These are phyloP conservation scores for Barypeithes pellucidus DNA, from an alignment of 2,888 invertebrate species.

Conservation along the genomic window DNA sequence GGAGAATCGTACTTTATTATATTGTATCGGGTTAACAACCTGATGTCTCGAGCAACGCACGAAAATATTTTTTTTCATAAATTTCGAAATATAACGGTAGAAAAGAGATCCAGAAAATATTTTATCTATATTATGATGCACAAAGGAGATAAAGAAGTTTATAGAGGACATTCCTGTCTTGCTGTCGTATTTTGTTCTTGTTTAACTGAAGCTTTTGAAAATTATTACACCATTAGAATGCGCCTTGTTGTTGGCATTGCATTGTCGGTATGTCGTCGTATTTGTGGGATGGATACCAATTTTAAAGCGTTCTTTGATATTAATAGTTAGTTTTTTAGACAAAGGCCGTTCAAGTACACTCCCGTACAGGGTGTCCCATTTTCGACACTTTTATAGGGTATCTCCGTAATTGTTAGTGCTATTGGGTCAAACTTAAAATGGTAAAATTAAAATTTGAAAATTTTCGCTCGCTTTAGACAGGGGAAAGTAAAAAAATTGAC, in stretches of 20 bases:
- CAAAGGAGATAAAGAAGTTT: conserved; percentile 5
- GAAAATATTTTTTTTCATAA: not conserved
- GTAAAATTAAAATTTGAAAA: too few species aligned
- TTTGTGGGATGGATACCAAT: too few species aligned
- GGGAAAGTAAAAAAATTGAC: too few species aligned
- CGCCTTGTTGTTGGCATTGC: not conserved
- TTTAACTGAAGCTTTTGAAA: not conserved
- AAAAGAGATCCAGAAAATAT: not conserved
- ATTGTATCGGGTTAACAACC: conserved; percentile 2
- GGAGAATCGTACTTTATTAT: not conserved
- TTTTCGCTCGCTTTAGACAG: too few species aligned
- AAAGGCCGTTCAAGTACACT: too few species aligned
- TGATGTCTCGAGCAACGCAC: not conserved
- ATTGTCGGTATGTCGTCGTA: not conserved
- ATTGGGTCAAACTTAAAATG: too few species aligned
- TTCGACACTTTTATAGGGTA: too few species aligned
- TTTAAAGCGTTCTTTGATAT: too few species aligned
- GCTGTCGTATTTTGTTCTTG: not conserved
- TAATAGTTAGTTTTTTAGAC: too few species aligned
- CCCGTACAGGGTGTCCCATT: too few species aligned
- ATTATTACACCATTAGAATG: not conserved
- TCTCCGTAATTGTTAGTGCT: too few species aligned
- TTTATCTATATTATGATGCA: conserved; percentile 3
- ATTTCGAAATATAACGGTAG: not conserved
- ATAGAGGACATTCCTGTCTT: not conserved